A percentile compares a stretch with the other conserved stretches of the same genome.
Conservation (phyloP, 1,140 invertebrate genomes). For the Listronotus bonariensis region DNA sequence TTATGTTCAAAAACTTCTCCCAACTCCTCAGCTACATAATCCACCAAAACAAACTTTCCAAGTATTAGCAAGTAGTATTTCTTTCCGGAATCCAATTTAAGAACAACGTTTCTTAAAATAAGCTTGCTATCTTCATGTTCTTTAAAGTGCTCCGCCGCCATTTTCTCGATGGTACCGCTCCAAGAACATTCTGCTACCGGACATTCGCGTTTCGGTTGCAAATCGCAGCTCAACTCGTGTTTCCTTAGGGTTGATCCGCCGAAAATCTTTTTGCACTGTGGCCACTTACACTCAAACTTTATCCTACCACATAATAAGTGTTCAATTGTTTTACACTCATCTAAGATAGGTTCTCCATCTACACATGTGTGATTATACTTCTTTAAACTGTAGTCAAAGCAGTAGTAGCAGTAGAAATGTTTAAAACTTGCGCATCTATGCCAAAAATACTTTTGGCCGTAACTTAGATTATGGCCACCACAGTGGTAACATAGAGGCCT, state of each 20-base stretch:
- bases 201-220: conserved; percentile 22
- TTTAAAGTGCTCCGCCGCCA: conserved; percentile 24
- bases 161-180: conserved; percentile 19
- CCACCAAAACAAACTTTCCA: conserved; percentile 27
- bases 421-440: conserved; percentile 26
- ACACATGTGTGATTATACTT: conserved; percentile 28
- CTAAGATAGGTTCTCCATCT: conserved; percentile 25
- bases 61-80: conserved; percentile 29
- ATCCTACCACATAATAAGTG: conserved; percentile 30
- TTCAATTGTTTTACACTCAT: conserved; percentile 30
- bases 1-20: conserved; percentile 31
- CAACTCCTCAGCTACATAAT: conserved; percentile 20
- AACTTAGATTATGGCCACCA: conserved; percentile 29
- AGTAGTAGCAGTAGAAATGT: conserved; percentile 35
- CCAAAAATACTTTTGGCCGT: conserved; percentile 34
- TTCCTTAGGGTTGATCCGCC: conserved; percentile 23
- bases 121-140: conserved; percentile 27
- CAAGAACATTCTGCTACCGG: conserved; percentile 17
- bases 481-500: conserved; percentile 29
- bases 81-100: conserved; percentile 17
- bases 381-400: conserved; percentile 34
- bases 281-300: conserved; percentile 29
- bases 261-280: conserved; percentile 28
- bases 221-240: conserved; percentile 24
- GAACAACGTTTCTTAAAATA: conserved; percentile 27